Conservation (phyloP, 2,888 invertebrate genomes). For the Pherbina coryleti region DNA sequence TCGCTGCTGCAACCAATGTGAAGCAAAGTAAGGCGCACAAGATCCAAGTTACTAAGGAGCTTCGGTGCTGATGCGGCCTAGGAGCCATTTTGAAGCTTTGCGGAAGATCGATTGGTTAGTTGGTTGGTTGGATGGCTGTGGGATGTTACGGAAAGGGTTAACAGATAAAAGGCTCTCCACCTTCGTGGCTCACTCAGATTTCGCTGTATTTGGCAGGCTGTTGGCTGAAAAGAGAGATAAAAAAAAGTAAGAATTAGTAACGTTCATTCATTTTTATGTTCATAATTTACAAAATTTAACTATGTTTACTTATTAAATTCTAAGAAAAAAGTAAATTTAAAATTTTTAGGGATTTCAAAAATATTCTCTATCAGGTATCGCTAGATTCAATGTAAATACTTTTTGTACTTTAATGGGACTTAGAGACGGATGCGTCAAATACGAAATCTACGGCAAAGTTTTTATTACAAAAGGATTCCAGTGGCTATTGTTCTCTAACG, state of each 20-base stretch:
- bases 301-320: no score
- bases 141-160: neutral
- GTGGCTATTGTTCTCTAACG: no score
- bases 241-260: neutral
- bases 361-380: no score
- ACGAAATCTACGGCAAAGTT: no score
- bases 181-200: conserved; percentile 8
- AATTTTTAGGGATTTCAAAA: no score
- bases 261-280: no score
- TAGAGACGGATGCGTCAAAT: no score
- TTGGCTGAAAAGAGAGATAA: conserved; percentile 25
- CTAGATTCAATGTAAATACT: no score
- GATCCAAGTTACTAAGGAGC: conserved; percentile 47
- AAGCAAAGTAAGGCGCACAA: conserved; percentile 42
- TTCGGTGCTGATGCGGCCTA: neutral
- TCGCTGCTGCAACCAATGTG: neutral
- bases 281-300: no score
- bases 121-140: neutral
- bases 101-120: neutral
- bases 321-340: no score
- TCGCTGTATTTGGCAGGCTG: neutral
- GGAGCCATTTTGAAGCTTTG: conserved; percentile 9
- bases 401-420: no score
- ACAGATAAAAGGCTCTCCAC: neutral
- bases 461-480: no score